A percentile compares a stretch with the other conserved stretches of the same genome.
phyloP scores from a whole-genome alignment of 1,140 invertebrate species.

The Microplitis mediator region DNA sequence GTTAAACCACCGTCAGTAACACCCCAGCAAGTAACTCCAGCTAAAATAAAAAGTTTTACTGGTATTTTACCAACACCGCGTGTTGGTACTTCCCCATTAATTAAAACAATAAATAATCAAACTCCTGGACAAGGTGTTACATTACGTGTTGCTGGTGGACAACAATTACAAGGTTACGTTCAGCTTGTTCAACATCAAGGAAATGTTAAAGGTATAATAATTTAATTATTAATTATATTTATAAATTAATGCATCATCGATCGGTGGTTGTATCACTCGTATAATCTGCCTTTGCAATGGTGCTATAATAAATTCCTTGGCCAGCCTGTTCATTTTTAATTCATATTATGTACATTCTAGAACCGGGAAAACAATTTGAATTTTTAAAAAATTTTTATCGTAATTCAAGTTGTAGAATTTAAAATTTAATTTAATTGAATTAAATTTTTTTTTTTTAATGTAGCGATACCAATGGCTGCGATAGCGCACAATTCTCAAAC shows the following conservation, averaged over 20 bases:
- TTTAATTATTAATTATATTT: conserved; percentile 4
- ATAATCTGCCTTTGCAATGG: conserved; percentile 52
- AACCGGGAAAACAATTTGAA: conserved; percentile 44
- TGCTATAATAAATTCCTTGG: conserved; percentile 52
- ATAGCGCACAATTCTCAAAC: conserved; percentile 53
- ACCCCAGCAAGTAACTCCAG: conserved; percentile 39
- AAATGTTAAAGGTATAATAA: conserved; percentile 62
- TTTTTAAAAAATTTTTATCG: not conserved
- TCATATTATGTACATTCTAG: conserved; percentile 54
- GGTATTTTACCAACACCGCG: conserved; percentile 52
- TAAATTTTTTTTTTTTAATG: conserved; percentile 37
- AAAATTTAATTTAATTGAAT: conserved; percentile 24
- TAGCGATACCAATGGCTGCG: conserved; percentile 62
- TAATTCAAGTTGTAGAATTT: not conserved
- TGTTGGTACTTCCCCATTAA: conserved; percentile 57
- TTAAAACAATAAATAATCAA: conserved; percentile 53
- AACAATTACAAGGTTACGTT: conserved; percentile 62
- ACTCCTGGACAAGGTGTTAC: conserved; percentile 55
- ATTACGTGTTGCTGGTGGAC: conserved; percentile 58
- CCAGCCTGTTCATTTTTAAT: conserved; percentile 54
- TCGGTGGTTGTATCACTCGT: conserved; percentile 45
- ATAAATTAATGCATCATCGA: conserved; percentile 48
- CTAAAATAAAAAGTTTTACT: conserved; percentile 52
- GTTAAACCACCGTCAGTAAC: conserved; percentile 42
- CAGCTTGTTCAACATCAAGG: conserved; percentile 68